A percentile compares a stretch with the other conserved stretches of the same genome.
These are phyloP conservation scores for Sciurus vulgaris DNA, from an alignment of 2,797 vertebrate species.

Conservation along the genomic window DNA sequence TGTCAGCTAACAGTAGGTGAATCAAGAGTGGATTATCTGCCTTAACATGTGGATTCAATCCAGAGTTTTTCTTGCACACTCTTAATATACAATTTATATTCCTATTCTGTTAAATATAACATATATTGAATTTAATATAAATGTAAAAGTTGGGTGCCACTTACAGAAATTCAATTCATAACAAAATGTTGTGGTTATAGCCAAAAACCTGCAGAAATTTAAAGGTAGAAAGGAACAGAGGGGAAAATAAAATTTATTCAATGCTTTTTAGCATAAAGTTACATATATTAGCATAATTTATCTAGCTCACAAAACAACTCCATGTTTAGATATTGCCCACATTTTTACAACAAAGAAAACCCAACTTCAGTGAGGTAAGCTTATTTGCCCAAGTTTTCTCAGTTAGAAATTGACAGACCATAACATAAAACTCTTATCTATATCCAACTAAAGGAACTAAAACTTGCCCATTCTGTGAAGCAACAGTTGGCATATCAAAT, in stretches of 20 bases:
- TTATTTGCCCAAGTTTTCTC: slow-evolving; percentile 23
- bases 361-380: not conserved
- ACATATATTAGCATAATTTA: slow-evolving; percentile 1
- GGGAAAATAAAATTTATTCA: not conserved
- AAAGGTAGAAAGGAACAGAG: slow-evolving; percentile 47
- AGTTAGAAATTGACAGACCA: not conserved
- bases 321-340: not conserved
- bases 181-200: not conserved
- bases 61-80: not conserved
- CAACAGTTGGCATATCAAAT: not conserved
- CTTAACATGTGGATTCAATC: not conserved
- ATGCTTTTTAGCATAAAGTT: not conserved
- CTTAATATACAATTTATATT: not conserved
- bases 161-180: slow-evolving; percentile 54
- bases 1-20: not conserved
- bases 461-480: not conserved
- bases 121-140: slow-evolving; percentile 29
- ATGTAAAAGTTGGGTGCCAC: slow-evolving; percentile 6
- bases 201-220: slow-evolving; percentile 35
- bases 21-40: not conserved
- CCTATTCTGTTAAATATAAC: not conserved
- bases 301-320: slow-evolving; percentile 19
- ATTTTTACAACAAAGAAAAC: slow-evolving; percentile 51
- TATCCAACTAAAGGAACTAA: not conserved
- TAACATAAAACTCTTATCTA: not conserved